Percentiles rank a stretch among this genome's conserved stretches.
Evolutionary conservation across 1,140 invertebrate genomes (phyloP).

Genomic region (Penaeus vannamei): DNA sequence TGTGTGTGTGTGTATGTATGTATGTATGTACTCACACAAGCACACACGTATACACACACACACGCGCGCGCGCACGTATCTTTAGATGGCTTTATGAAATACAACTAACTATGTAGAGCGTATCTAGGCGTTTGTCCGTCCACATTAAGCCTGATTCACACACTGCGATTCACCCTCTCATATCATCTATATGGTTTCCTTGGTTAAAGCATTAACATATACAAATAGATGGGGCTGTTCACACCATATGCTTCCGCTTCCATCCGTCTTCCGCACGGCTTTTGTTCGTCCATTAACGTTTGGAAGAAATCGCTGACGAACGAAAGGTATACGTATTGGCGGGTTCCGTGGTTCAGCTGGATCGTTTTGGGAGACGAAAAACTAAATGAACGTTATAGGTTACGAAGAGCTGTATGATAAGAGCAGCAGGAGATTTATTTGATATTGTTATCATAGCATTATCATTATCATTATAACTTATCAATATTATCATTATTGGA

Average conservation of each 20-base stretch:
- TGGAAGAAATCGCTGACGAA: conserved; percentile 4
- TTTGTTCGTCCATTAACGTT: conserved; percentile 3
- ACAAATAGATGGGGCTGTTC: neutral
- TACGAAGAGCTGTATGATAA: too few species aligned
- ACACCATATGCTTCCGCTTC: neutral
- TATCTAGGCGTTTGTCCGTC: neutral
- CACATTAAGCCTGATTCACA: too few species aligned
- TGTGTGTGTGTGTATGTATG: neutral
- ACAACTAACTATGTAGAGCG: neutral
- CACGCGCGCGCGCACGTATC: neutral
- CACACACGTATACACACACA: neutral
- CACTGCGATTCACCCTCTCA: too few species aligned
- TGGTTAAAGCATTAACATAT: neutral
- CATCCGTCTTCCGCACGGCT: conserved; percentile 10
- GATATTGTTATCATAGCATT: too few species aligned
- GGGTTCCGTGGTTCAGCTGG: neutral
- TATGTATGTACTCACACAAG: neutral
- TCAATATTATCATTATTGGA: too few species aligned
- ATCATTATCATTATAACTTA: too few species aligned
- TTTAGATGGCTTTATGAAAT: conserved; percentile 14
- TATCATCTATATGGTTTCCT: too few species aligned
- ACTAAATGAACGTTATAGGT: too few species aligned
- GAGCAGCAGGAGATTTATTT: too few species aligned
- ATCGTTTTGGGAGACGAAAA: too few species aligned
- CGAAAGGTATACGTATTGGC: neutral